These are phyloP conservation scores for Sceloporus tristichus DNA, from an alignment of 2,113 vertebrate species.

Conservation along the genomic window DNA sequence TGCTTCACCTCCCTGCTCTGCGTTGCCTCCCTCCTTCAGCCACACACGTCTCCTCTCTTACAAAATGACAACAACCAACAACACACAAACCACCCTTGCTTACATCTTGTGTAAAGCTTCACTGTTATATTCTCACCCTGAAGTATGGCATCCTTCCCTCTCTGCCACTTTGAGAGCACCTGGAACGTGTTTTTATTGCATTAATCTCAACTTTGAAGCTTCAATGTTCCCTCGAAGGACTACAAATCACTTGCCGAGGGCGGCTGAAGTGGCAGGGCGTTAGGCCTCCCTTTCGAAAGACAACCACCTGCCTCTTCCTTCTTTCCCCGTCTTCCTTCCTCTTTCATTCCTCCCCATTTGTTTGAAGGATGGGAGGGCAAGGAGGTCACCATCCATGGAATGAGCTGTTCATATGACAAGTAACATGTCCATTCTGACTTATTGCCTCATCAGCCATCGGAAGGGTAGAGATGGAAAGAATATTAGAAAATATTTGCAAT, in stretches of 20 bases:
- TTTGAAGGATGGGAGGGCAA: slow-evolving; percentile 1
- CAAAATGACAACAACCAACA: too few relatives aligned
- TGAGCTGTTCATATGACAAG: slow-evolving; percentile 29
- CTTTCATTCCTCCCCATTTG: slow-evolving; percentile 42
- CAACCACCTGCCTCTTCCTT: neutral
- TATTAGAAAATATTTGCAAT: too few relatives aligned
- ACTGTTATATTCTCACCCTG: slow-evolving; percentile 34
- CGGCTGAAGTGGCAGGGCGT: neutral
- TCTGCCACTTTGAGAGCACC: slow-evolving; percentile 48
- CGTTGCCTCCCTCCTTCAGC: neutral
- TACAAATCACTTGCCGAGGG: slow-evolving; percentile 54
- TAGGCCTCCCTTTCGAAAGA: slow-evolving; percentile 37
- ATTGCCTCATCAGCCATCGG: neutral
- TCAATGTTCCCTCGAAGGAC: slow-evolving; percentile 50
- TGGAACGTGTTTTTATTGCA: slow-evolving; percentile 64
- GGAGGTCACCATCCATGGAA: slow-evolving; percentile 28
- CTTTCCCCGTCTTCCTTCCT: slow-evolving; percentile 50
- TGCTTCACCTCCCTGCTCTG: too few relatives aligned
- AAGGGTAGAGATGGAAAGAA: too few relatives aligned
- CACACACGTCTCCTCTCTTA: neutral
- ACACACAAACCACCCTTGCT: too few relatives aligned
- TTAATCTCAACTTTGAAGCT: slow-evolving; percentile 65
- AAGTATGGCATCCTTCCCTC: slow-evolving; percentile 55
- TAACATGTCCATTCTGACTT: slow-evolving; percentile 11
- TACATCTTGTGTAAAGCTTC: neutral